Conservation (phyloP, 2,113 vertebrate genomes). For the Sebastes fasciatus region DNA sequence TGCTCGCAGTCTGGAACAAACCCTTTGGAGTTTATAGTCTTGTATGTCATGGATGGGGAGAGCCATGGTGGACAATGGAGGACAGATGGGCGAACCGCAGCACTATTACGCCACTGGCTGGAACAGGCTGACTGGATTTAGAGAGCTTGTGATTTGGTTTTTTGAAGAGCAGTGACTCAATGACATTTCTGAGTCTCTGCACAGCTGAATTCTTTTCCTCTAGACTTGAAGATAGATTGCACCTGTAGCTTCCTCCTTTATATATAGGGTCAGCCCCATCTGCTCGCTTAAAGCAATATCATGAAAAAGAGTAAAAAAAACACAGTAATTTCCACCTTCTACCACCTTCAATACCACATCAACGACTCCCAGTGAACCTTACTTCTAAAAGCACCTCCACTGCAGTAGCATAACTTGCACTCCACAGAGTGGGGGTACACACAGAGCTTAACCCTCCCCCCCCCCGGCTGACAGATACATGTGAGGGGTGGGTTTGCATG, state of each 20-base stretch:
- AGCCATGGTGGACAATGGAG: constrained; percentile 64
- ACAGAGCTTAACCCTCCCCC: constrained; percentile 70
- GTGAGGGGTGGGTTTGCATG: constrained; percentile 84
- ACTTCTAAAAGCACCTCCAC: constrained; percentile 55
- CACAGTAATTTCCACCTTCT: constrained; percentile 54
- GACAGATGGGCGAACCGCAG: constrained; percentile 66
- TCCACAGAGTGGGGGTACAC: constrained; percentile 67
- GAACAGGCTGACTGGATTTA: constrained; percentile 73
- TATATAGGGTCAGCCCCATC: constrained; percentile 50
- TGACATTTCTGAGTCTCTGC: constrained; percentile 66
- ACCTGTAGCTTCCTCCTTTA: constrained; percentile 58
- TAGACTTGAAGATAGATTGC: constrained; percentile 59
- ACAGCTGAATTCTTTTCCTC: constrained; percentile 57
- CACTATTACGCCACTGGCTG: constrained; percentile 69
- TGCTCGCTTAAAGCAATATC: constrained; percentile 62
- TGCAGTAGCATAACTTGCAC: constrained; percentile 59
- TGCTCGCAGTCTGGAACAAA: constrained; percentile 77
- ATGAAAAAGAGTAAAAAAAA: constrained; percentile 9
- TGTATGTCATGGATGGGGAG: constrained; percentile 69
- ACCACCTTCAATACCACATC: constrained; percentile 36
- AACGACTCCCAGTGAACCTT: constrained; percentile 54
- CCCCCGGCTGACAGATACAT: constrained; percentile 75
- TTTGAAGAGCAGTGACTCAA: constrained; percentile 76
- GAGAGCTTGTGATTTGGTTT: constrained; percentile 78
- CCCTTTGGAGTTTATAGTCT: constrained; percentile 75